phyloP scores from a whole-genome alignment of 2,113 vertebrate genomes.

The Forbesichthys papilliferus region DNA sequence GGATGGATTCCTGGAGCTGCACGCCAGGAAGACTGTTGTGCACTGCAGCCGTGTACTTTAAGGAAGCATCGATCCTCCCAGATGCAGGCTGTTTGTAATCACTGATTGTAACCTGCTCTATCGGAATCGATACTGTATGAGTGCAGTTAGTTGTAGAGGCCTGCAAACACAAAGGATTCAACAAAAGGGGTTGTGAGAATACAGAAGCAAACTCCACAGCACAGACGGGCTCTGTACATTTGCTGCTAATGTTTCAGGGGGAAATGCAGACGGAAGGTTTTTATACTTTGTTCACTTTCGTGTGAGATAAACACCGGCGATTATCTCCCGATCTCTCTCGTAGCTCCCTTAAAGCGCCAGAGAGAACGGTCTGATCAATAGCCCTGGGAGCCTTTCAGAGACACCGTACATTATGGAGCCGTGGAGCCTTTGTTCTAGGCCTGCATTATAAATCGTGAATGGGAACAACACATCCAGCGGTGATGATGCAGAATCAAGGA shows the following conservation, averaged over 20 bases:
- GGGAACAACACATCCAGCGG: no score
- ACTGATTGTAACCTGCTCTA: conserved; percentile 34
- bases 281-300: conserved; percentile 24
- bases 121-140: conserved; percentile 40
- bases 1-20: background rate
- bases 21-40: conserved; percentile 9
- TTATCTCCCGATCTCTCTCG: conserved; percentile 58
- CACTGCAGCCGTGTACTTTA: background rate
- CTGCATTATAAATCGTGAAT: no score
- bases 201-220: conserved; percentile 19
- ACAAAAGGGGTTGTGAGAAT: background rate
- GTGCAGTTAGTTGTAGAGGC: conserved; percentile 20
- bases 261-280: no score
- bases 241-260: background rate
- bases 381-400: conserved; percentile 19
- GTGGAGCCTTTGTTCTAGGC: background rate
- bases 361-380: conserved; percentile 50
- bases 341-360: conserved; percentile 39
- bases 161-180: conserved; percentile 38
- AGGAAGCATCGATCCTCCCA: background rate
- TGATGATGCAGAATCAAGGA: no score
- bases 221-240: conserved; percentile 37
- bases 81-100: conserved; percentile 18
- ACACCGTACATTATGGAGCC: conserved; percentile 45
- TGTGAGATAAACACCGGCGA: conserved; percentile 56